Percentiles rank a stretch among this genome's conserved stretches.
Conservation (phyloP, 2,797 vertebrate genomes). For the Philypnodon macrostomus region DNA sequence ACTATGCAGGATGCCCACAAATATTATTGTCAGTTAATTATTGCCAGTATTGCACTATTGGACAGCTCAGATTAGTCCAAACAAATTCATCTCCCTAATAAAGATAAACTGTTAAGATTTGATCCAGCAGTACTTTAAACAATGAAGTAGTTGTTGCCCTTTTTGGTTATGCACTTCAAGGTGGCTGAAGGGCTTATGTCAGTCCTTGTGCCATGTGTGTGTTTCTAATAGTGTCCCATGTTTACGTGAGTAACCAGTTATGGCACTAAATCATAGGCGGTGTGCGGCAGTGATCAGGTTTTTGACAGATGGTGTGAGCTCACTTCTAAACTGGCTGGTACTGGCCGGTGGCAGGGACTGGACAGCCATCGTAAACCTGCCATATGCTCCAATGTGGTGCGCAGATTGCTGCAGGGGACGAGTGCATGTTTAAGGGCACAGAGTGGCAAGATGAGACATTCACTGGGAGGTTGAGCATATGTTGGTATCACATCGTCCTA, state of each 20-base stretch:
- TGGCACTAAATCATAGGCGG: constrained; percentile 33
- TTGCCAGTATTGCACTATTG: too few relatives aligned
- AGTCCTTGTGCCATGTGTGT: constrained; percentile 3
- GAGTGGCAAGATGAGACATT: constrained; percentile 49
- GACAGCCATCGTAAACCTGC: constrained; percentile 64
- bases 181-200: constrained; percentile 6
- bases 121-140: too few relatives aligned
- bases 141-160: constrained; percentile 17
- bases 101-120: too few relatives aligned
- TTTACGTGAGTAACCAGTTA: constrained; percentile 24
- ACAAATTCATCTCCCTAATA: too few relatives aligned
- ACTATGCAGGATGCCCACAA: too few relatives aligned
- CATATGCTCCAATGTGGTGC: constrained; percentile 71
- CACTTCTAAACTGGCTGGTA: constrained; percentile 63
- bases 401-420: constrained; percentile 58
- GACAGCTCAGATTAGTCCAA: too few relatives aligned
- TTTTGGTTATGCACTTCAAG: constrained; percentile 22
- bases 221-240: constrained; percentile 5
- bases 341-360: constrained; percentile 59
- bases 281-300: constrained; percentile 39
- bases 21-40: too few relatives aligned
- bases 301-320: constrained; percentile 68
- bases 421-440: constrained; percentile 55
- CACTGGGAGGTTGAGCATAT: constrained; percentile 55
- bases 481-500: constrained; percentile 41